phyloP scores from a whole-genome alignment of 2,797 vertebrate species.

The Eulemur rubriventer region DNA sequence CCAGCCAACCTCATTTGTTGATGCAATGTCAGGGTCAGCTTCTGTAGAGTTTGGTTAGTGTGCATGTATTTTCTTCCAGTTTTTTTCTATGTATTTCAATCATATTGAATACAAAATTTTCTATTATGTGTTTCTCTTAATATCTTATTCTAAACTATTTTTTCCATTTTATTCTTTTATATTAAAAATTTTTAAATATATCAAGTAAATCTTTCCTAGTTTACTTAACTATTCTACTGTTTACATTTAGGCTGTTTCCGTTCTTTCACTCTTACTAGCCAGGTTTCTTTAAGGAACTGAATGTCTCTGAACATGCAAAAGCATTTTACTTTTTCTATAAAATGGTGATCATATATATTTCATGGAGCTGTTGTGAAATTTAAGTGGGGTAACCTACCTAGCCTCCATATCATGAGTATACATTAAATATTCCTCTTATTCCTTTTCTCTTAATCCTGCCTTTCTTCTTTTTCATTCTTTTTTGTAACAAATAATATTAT shows the following conservation, averaged over 20 bases:
- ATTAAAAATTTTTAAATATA: neutral
- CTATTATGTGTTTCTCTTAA: neutral
- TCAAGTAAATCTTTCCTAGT: neutral
- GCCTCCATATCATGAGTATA: neutral
- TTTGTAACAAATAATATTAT: neutral
- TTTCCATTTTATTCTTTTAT: neutral
- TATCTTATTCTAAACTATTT: neutral
- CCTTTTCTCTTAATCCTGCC: neutral
- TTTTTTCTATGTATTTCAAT: neutral
- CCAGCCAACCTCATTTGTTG: neutral
- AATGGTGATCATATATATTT: neutral
- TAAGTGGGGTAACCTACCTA: neutral
- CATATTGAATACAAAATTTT: neutral
- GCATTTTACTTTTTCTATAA: neutral
- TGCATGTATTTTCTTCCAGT: neutral
- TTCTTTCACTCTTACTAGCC: neutral
- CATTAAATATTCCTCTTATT: neutral
- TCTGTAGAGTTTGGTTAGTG: neutral
- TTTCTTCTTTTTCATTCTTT: neutral
- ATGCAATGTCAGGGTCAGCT: neutral
- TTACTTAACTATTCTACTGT: neutral
- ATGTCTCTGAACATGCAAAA: neutral
- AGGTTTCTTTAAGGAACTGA: neutral
- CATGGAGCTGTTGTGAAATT: neutral
- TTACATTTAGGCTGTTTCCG: neutral